These are phyloP conservation scores for Venturia canescens DNA, from an alignment of 1,140 invertebrate genomes.

Conservation along the genomic window DNA sequence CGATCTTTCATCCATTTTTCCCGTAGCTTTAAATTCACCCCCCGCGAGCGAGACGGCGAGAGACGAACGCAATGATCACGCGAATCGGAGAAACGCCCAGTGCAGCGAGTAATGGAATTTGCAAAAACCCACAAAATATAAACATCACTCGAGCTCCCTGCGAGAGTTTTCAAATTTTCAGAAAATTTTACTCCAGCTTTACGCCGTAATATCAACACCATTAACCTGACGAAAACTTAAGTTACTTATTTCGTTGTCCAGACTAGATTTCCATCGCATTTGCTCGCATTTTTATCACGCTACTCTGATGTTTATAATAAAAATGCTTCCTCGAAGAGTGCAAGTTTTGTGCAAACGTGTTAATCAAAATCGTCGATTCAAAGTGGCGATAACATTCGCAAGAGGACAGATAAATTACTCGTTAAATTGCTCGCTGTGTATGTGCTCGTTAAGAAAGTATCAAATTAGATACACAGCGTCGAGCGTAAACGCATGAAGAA, in stretches of 20 bases:
- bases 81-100: not conserved
- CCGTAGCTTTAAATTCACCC: not conserved
- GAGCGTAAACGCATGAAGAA: not conserved
- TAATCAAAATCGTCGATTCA: not conserved
- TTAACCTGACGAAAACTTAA: no score
- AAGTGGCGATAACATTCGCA: not conserved
- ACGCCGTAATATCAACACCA: no score
- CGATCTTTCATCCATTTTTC: constrained; percentile 13
- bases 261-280: no score
- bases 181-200: no score
- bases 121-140: no score
- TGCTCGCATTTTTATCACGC: no score
- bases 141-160: no score
- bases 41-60: not conserved
- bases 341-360: not conserved
- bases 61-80: not conserved
- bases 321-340: not conserved
- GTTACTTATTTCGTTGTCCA: no score
- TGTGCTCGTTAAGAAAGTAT: not conserved
- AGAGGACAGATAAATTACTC: not conserved
- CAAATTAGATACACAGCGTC: not conserved
- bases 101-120: no score
- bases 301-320: no score
- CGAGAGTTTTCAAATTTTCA: no score
- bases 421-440: not conserved